A percentile compares a stretch with the other conserved stretches of the same genome.
phyloP scores from a whole-genome alignment of 2,888 invertebrate genomes.

The Orthosia cruda region DNA sequence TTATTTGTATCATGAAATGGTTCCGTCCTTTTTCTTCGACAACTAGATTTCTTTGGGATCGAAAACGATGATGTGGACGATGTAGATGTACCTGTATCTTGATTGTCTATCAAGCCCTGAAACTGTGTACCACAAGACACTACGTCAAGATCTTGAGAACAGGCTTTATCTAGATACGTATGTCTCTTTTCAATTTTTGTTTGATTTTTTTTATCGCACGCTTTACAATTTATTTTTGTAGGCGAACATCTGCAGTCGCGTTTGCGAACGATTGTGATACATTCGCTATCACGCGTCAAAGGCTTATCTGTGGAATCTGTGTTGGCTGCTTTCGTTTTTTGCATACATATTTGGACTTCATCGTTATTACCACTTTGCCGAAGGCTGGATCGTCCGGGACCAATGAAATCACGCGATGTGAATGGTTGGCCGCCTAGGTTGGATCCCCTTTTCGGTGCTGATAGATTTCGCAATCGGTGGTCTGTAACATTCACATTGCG shows the following conservation, averaged over 20 bases:
- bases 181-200: constrained; percentile 64
- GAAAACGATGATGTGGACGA: not conserved
- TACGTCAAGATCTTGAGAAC: constrained; percentile 70
- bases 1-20: not conserved
- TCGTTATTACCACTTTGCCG: constrained; percentile 72
- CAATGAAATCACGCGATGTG: constrained; percentile 60
- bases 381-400: constrained; percentile 54
- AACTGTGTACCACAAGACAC: constrained; percentile 74
- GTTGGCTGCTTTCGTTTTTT: constrained; percentile 74
- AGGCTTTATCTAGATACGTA: constrained; percentile 77
- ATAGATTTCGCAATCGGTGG: constrained; percentile 68
- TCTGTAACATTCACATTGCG: constrained; percentile 57
- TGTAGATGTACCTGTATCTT: not conserved
- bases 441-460: constrained; percentile 75
- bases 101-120: not conserved
- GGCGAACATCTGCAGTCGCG: constrained; percentile 75
- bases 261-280: constrained; percentile 78
- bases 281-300: constrained; percentile 75
- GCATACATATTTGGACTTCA: constrained; percentile 43
- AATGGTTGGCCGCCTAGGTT: constrained; percentile 58
- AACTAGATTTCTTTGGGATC: not conserved
- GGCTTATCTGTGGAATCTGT: constrained; percentile 71
- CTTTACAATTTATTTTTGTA: constrained; percentile 56
- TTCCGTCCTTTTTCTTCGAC: not conserved
- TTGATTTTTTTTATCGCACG: constrained; percentile 74